Conservation (phyloP, 2,113 vertebrate genomes). For the Bucco capensis region DNA sequence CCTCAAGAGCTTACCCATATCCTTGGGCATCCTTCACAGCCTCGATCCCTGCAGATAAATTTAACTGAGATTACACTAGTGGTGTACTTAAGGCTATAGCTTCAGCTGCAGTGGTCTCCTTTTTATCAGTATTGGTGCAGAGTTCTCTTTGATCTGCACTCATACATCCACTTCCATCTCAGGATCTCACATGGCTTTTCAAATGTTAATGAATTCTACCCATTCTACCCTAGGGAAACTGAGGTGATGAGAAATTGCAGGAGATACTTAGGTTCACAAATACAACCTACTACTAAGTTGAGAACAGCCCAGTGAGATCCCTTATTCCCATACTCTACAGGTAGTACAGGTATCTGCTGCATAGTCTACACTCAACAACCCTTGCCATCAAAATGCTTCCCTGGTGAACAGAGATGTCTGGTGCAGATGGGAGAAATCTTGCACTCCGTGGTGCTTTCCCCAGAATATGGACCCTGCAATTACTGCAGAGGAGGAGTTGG, state of each 20-base stretch:
- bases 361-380: background rate
- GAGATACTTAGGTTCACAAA: slow-evolving; percentile 25
- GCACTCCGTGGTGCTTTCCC: background rate
- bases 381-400: background rate
- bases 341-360: slow-evolving; percentile 41
- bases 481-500: background rate
- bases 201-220: slow-evolving; percentile 44
- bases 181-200: slow-evolving; percentile 36
- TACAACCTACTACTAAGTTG: background rate
- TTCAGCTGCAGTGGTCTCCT: background rate
- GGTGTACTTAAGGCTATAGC: slow-evolving; percentile 15
- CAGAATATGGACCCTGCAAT: background rate
- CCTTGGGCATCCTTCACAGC: background rate
- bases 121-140: slow-evolving; percentile 16
- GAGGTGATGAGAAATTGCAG: slow-evolving; percentile 50
- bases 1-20: slow-evolving; percentile 1
- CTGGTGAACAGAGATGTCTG: slow-evolving; percentile 17
- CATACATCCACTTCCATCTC: background rate
- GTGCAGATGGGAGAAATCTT: slow-evolving; percentile 10
- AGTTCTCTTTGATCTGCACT: slow-evolving; percentile 40
- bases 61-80: slow-evolving; percentile 49
- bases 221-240: slow-evolving; percentile 23
- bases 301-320: background rate
- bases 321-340: background rate
- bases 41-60: slow-evolving; percentile 5